phyloP scores from a whole-genome alignment of 2,888 invertebrate species.

The Ophraella communa region DNA sequence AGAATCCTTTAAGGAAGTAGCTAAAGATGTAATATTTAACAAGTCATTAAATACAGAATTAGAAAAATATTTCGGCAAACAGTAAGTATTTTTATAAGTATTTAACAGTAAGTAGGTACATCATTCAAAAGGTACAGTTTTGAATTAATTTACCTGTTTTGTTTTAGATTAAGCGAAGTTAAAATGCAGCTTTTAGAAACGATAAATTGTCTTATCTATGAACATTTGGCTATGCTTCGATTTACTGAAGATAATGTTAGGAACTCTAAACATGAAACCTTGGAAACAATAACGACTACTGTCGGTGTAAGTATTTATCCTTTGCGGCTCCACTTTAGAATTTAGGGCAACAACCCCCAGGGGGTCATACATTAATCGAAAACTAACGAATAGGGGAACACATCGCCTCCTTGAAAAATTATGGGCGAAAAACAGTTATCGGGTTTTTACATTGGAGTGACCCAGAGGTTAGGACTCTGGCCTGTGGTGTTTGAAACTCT shows the following conservation, averaged over 20 bases:
- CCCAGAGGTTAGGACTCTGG: no score
- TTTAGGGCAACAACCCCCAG: no score
- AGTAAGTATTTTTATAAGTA: constrained; percentile 47
- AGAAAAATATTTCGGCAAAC: constrained; percentile 59
- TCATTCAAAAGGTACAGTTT: no score
- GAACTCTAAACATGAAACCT: background rate
- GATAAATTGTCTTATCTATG: background rate
- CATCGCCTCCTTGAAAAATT: no score
- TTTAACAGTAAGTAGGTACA: background rate
- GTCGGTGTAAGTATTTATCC: background rate
- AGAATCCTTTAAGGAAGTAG: constrained; percentile 53
- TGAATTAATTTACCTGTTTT: no score
- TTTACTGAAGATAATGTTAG: background rate
- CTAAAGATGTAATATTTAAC: constrained; percentile 57
- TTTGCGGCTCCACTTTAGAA: no score
- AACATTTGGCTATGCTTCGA: background rate
- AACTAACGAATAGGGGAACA: no score
- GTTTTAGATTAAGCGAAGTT: constrained; percentile 16
- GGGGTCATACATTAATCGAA: no score
- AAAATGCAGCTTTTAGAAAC: constrained; percentile 12
- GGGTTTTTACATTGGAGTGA: no score
- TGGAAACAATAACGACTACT: background rate
- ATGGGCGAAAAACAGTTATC: no score
- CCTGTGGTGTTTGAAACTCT: no score
- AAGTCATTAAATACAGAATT: constrained; percentile 58